These are phyloP conservation scores for Lepilemur ruficaudatus DNA, from an alignment of 2,797 vertebrate genomes.

Conservation along the genomic window DNA sequence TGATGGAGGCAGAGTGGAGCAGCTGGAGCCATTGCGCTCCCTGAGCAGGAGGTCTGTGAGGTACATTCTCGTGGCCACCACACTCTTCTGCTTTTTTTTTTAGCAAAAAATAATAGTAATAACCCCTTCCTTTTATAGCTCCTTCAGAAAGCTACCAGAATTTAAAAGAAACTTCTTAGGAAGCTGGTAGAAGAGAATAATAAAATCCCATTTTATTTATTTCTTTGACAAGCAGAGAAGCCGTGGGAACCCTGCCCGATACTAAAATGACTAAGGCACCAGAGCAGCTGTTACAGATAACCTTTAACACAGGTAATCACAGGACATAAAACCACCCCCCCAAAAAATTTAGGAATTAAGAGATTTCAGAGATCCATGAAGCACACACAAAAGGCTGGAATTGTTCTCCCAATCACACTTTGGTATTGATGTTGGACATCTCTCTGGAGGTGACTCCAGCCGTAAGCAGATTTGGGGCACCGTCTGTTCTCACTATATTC, in stretches of 20 bases:
- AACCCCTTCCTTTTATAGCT: neutral
- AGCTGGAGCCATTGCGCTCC: neutral
- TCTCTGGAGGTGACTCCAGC: neutral
- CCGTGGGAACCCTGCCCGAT: neutral
- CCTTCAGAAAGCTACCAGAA: constrained; percentile 18
- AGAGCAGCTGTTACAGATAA: constrained; percentile 5
- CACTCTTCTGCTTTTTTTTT: neutral
- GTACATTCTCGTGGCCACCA: neutral
- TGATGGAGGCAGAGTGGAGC: neutral
- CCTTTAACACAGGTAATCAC: constrained; percentile 19
- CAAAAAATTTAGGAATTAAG: constrained; percentile 21
- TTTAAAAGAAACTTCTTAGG: neutral
- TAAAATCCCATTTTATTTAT: neutral
- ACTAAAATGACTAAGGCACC: neutral
- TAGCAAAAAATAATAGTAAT: neutral
- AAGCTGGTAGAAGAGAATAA: neutral
- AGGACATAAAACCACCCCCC: neutral
- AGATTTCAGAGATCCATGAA: constrained; percentile 52
- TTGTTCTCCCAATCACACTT: neutral
- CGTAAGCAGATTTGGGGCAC: neutral
- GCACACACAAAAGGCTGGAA: neutral
- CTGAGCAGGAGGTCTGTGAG: neutral
- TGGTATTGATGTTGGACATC: neutral
- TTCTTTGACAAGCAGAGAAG: neutral
- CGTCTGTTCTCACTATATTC: neutral